phyloP scores from a whole-genome alignment of 2,888 invertebrate genomes.

The Luperina nickerlii region DNA sequence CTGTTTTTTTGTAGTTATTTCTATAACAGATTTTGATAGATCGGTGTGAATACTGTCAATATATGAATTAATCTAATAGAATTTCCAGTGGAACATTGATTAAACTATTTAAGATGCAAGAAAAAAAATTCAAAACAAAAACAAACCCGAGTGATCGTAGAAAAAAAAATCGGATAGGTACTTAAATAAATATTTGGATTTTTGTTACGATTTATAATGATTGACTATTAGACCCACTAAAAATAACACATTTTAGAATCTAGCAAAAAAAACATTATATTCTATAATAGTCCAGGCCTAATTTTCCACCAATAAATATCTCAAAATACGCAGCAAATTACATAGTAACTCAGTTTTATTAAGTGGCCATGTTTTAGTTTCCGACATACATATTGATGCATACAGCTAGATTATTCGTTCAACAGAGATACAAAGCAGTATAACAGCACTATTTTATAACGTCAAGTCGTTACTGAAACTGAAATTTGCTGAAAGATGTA shows the following conservation, averaged over 20 bases:
- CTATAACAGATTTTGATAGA: not conserved
- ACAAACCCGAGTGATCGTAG: not conserved
- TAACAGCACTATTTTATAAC: conserved; percentile 14
- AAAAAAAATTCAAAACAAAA: not conserved
- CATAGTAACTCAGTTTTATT: conserved; percentile 51
- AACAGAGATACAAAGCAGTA: conserved; percentile 22
- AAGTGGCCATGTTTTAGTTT: conserved; percentile 47
- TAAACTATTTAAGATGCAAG: not conserved
- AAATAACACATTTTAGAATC: not conserved
- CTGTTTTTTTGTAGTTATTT: not conserved
- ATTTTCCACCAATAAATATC: conserved; percentile 27
- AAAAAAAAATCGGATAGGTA: not conserved
- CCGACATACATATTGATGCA: conserved; percentile 31
- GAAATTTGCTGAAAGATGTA: conserved; percentile 18
- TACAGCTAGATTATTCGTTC: conserved; percentile 32
- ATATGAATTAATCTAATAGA: not conserved
- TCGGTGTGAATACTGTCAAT: no score
- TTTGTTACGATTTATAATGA: not conserved
- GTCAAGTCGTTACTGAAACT: conserved; percentile 1
- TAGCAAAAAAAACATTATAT: not conserved
- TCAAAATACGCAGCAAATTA: conserved; percentile 26
- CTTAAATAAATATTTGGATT: not conserved
- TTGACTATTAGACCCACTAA: not conserved
- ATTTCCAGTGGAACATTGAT: not conserved
- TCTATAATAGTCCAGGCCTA: not conserved